Base-by-base conservation (phyloP, 2,888 invertebrate species). In the Aethes cnicana region DNA sequence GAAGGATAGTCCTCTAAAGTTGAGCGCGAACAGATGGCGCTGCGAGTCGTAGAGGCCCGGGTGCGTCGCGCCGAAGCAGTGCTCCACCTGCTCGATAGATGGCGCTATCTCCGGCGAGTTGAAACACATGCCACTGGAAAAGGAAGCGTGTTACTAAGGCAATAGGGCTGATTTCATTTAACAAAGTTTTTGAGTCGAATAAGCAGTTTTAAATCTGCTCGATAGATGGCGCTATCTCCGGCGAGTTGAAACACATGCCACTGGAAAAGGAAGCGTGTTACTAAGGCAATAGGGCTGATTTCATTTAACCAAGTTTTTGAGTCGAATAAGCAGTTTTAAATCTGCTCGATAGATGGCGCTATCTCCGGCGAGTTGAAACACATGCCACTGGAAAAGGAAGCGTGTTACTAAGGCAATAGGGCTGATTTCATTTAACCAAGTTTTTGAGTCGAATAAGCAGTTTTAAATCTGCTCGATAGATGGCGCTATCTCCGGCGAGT, bases 271-370 rank as follows among this genome's bases (percentile, higher is more conserved):
- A 33, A 18, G 14, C n/a, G 18, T 21, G 39, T 14, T 61, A 55
- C 3, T 5, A 9, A 20, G 32, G 9, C 14, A 20, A 9, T 6
- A 44, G 32, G 0, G 32, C n/a, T n/a, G n/a, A n/a, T n/a, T n/a
- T n/a, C n/a, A n/a, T n/a, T n/a, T n/a, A n/a, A n/a, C n/a, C n/a
- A n/a, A n/a, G n/a, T n/a, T n/a, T n/a, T n/a, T n/a, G n/a, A n/a
- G n/a, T n/a, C n/a, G n/a, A n/a, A n/a, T n/a, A 99, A 99, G 47
- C 97, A 98, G 90, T 98, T 97, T 86, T 99, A 99, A 63, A 99
- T 98, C 85, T 98, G 98, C 87, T 98, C 97, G 71, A 99, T 97
- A 57, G 98, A 97, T 59, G 99, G 98, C 82, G 96, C 92, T 56
- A 98, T 95, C 89, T 97, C 97, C 7, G 98, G 97, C 18, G 97